Conservation (phyloP, 2,888 invertebrate genomes). For the Megamerina dolium region DNA sequence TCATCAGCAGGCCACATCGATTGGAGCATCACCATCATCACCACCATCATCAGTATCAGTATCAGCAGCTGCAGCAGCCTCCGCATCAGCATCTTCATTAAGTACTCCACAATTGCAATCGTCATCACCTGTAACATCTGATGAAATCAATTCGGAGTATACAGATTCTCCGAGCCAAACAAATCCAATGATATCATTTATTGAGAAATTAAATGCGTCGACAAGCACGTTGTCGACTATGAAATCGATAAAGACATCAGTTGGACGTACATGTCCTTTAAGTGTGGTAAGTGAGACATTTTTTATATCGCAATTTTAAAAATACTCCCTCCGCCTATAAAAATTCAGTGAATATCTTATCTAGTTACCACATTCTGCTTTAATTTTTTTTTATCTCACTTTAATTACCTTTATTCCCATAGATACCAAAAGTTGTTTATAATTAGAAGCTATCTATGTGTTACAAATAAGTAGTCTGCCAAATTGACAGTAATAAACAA, state of each 20-base stretch:
- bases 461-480: too few relatives aligned
- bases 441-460: too few relatives aligned
- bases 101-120: conserved; percentile 14
- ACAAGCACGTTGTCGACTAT: too few relatives aligned
- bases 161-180: conserved; percentile 10
- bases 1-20: conserved; percentile 13
- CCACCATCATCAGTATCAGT: conserved; percentile 5
- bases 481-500: too few relatives aligned
- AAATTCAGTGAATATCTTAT: too few relatives aligned
- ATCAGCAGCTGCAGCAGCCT: conserved; percentile 2
- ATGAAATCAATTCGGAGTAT: neutral
- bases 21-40: conserved; percentile 6
- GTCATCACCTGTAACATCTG: neutral
- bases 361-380: too few relatives aligned
- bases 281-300: conserved; percentile 38
- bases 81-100: conserved; percentile 8
- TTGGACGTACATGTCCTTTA: conserved; percentile 41
- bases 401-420: too few relatives aligned
- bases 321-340: too few relatives aligned
- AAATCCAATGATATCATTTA: conserved; percentile 24
- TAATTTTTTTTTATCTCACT: too few relatives aligned
- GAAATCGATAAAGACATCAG: conserved; percentile 13
- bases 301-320: neutral
- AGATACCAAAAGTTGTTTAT: too few relatives aligned
- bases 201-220: conserved; percentile 20